Base-by-base conservation (phyloP, 2,888 invertebrate genomes). In the Nomada goodeniana region DNA sequence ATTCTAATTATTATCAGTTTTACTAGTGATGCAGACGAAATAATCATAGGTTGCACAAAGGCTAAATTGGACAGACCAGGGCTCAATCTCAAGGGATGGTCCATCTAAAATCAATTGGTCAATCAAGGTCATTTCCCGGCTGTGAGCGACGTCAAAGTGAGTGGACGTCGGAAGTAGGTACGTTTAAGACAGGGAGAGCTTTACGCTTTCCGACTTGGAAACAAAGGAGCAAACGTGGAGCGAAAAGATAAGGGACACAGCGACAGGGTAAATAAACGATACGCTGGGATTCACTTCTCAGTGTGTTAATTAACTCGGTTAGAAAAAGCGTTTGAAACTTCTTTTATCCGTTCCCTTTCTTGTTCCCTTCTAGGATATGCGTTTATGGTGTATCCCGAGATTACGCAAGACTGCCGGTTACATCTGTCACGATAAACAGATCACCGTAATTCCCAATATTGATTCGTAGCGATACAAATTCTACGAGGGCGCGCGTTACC, bases 381-480 rank as follows among this genome's bases (percentile, higher is more conserved):
- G 10, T 53, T 50, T 20, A 50, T 15, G 50, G 1, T 7, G 36
- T 13, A 42, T n/a, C 7, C 26, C 3, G 7, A 7, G 18, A 50
- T 18, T 0, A 23, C 9, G 11, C 15, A 11, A 29, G n/a, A n/a
- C 11, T 26, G 57, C 10, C 4, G 47, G 29, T 29, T 23, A 57
- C 63, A 72, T 55, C 36, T 13, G 52, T 13, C 4, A 18, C 26
- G 64, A 55, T 69, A 50, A 60, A 20, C 42, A 44, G 20, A 60
- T 60, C 64, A 61, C 18, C 36, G 20, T 29, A 29, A 71, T n/a
- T 68, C 55, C n/a, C 55, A 74, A 82, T 81, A 69, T 69, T 80
- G 76, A 68, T 57, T 36, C 36, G 29, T 65, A 44, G 36, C 36
- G 7, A 36, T 36, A 36, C 36, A 36, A 55, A 2, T 36, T 20